These are phyloP conservation scores for Ceramica pisi DNA, from an alignment of 2,888 invertebrate species.

Conservation along the genomic window DNA sequence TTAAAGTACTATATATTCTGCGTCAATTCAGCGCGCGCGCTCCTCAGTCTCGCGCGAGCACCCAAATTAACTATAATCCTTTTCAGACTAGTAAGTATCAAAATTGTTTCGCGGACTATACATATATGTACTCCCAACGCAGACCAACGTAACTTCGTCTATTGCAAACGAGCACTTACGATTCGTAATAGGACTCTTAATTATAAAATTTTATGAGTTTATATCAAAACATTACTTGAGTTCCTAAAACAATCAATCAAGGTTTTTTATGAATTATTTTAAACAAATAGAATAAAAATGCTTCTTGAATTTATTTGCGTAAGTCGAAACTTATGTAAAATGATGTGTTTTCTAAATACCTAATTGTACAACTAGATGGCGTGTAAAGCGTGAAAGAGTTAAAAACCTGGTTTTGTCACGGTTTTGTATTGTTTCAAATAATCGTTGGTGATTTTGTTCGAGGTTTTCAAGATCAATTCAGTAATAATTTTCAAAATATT, in stretches of 20 bases:
- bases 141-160: no score
- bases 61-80: no score
- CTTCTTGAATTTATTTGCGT: neutral
- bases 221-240: accelerated
- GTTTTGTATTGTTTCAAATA: no score
- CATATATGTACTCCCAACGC: no score
- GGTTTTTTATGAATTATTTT: neutral
- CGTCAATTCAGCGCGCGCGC: no score
- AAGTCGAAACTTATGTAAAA: neutral
- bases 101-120: no score
- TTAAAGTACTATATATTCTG: no score
- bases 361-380: neutral
- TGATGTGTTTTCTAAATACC: neutral
- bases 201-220: neutral
- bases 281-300: neutral
- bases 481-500: neutral
- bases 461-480: no score
- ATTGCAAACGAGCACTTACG: no score
- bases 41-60: no score
- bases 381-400: neutral
- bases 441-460: neutral
- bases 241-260: neutral
- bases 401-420: neutral
- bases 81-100: no score
- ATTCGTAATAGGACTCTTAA: no score